Evolutionary conservation across 2,113 vertebrate species (phyloP).

Genomic region (Pygoscelis antarcticus): DNA sequence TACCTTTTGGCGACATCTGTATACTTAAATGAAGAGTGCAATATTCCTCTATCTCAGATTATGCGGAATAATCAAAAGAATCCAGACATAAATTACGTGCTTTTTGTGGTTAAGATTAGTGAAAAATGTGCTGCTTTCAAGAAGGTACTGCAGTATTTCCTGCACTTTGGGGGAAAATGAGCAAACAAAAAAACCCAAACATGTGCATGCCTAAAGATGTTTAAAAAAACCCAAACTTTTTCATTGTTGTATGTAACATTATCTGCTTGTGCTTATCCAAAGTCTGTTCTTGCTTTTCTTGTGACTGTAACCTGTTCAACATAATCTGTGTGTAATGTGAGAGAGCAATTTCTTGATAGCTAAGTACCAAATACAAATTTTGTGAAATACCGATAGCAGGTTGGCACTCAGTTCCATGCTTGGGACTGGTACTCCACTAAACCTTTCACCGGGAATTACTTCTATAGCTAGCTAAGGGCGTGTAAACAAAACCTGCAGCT

Average conservation of each 20-base stretch:
- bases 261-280: background rate
- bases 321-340: background rate
- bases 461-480: background rate
- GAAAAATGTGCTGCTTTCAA: background rate
- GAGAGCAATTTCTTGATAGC: background rate
- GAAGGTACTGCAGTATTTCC: background rate
- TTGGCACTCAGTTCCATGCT: background rate
- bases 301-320: background rate
- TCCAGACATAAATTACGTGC: background rate
- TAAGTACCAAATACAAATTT: background rate
- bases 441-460: background rate
- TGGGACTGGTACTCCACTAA: background rate
- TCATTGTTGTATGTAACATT: background rate
- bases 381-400: fast-evolving
- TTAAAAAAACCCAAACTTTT: background rate
- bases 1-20: background rate
- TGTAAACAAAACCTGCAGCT: background rate
- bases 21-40: background rate
- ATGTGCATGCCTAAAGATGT: background rate
- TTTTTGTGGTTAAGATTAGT: background rate
- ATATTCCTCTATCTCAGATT: background rate
- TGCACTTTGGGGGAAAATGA: background rate
- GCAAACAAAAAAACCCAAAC: background rate
- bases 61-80: background rate
- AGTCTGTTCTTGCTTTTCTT: background rate